A percentile compares a stretch with the other conserved stretches of the same genome.
Evolutionary conservation across 1,140 invertebrate species (phyloP).

Genomic region (Mylabris phalerata): DNA sequence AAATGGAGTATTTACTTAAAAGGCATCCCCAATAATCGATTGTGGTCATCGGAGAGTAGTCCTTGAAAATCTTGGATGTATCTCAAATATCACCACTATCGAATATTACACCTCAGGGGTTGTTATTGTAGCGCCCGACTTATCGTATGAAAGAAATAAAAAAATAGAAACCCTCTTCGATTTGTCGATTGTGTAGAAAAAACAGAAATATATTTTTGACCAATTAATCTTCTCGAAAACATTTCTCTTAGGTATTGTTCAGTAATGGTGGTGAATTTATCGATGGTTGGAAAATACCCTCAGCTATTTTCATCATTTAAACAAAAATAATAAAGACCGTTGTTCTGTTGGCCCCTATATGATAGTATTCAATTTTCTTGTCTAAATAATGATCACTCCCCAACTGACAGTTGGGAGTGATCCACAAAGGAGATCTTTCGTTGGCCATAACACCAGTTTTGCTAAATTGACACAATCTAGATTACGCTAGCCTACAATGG

Average conservation of each 20-base stretch:
- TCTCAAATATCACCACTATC: slow-evolving; percentile 8
- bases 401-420: too few species aligned
- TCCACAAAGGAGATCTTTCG: too few species aligned
- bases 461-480: slow-evolving; percentile 18
- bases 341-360: too few species aligned
- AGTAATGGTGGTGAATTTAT: slow-evolving; percentile 18
- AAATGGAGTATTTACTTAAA: slow-evolving; percentile 1
- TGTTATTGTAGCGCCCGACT: slow-evolving; percentile 17
- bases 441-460: too few species aligned
- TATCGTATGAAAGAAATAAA: slow-evolving; percentile 17
- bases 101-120: slow-evolving; percentile 17
- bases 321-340: too few species aligned
- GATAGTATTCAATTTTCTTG: too few species aligned
- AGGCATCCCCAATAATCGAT: slow-evolving; percentile 11
- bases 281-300: not conserved
- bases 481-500: slow-evolving; percentile 13
- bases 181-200: slow-evolving; percentile 12
- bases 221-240: slow-evolving; percentile 20
- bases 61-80: slow-evolving; percentile 13
- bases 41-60: slow-evolving; percentile 8
- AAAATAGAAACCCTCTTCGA: slow-evolving; percentile 1
- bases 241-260: slow-evolving; percentile 19
- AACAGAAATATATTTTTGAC: slow-evolving; percentile 24
- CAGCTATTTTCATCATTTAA: too few species aligned
- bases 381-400: too few species aligned